A percentile compares a stretch with the other conserved stretches of the same genome.
Conservation (phyloP, 2,113 vertebrate species). For the Nesospiza acunhae region DNA sequence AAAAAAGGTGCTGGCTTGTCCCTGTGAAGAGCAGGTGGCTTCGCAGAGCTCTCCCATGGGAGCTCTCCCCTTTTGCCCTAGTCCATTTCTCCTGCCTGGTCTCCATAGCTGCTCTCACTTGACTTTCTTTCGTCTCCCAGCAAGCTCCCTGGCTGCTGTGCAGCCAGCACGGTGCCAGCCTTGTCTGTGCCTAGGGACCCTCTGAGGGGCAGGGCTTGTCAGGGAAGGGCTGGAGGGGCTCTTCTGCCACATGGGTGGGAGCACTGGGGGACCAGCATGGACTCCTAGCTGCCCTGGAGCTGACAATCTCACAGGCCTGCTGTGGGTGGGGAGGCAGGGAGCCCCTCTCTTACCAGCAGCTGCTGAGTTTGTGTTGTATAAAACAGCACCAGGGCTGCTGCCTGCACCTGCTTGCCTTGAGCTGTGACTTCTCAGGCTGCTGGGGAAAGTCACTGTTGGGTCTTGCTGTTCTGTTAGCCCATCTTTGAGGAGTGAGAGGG, state of each 20-base stretch:
- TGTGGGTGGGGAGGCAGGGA: background rate
- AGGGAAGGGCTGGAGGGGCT: background rate
- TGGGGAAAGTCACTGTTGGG: background rate
- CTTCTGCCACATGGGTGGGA: background rate
- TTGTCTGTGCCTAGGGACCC: background rate
- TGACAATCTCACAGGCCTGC: background rate
- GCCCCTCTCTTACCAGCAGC: background rate
- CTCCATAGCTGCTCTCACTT: background rate
- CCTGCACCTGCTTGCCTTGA: constrained; percentile 28
- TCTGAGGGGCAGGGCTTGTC: background rate
- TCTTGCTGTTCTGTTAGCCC: background rate
- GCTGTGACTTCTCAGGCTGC: constrained; percentile 3
- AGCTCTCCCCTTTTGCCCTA: background rate
- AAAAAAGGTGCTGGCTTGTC: background rate
- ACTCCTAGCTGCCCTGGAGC: background rate
- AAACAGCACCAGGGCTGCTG: background rate
- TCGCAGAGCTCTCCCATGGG: background rate
- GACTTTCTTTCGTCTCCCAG: background rate
- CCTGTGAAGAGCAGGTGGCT: background rate
- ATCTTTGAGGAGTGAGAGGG: background rate
- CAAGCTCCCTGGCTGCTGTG: constrained; percentile 52
- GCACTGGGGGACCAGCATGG: background rate
- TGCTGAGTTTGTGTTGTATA: background rate
- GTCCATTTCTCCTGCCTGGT: background rate
- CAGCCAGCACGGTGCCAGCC: constrained; percentile 25